Base-by-base conservation (phyloP, 2,888 invertebrate species). In the Candidula unifasciata region DNA sequence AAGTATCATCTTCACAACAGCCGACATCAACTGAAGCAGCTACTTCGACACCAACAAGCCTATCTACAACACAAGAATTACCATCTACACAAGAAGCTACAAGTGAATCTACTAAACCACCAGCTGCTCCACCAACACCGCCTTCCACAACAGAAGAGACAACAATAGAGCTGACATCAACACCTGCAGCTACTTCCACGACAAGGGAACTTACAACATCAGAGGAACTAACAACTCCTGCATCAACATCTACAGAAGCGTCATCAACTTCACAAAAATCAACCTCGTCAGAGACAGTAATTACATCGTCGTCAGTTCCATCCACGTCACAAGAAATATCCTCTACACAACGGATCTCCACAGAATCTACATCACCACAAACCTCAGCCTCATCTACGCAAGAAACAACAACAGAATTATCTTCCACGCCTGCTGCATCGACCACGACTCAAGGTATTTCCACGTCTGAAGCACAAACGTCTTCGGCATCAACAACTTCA, bases 111-210 rank as follows among this genome's bases (percentile, higher is more conserved):
- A 33, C 74, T 6, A 74, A 37, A 33, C 60, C 79, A 35, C n/a
- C 66, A 64, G 6, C 79, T 35, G 18, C 60, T 27, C 16, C 24
- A 27, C 21, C 77, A 44, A 54, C 77, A 52, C 27, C 66, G 6
- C 16, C 33, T 30, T 54, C 77, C 24, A 77, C 77, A 77, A 77
- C 77, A 52, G 21, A 0, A 77, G 60, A 54, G 30, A 24, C 77
- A 52, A 24, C 77, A 52, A 77, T 13, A 44, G 44, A 16, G 16
- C 27, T 35, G 18, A 74, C 74, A 54, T n/a, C 54, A 2, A n/a
- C 52, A 52, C 0, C 18, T 54, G 44, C 52, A 6, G 30, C 76
- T n/a, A 16, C 76, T 6, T n/a, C 76, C 37, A 44, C 76, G 10
- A 6, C 76, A 44, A 18, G 21, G n/a, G 21, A 54, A 24, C 37